Base-by-base conservation (phyloP, 2,113 vertebrate species). In the Tauraco erythrolophus region DNA sequence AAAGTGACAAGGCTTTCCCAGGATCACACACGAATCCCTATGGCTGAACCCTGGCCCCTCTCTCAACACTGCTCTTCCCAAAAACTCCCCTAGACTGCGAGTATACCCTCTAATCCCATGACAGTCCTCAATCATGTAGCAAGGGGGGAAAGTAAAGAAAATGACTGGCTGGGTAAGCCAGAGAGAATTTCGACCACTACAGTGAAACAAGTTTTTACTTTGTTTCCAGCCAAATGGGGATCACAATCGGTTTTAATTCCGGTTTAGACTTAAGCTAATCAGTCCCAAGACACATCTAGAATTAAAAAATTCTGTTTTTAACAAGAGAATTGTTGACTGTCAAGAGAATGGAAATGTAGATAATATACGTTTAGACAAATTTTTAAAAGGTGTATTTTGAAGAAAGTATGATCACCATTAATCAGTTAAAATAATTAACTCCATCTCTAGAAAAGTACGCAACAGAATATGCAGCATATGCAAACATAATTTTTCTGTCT, bases 161-260 rank as follows among this genome's bases (percentile, higher is more conserved):
- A 35, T 33, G 12, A 28, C 37, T 43, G 8, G 31, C 46, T 72
- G 14, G 23, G 5, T 57, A 62, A 68, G 11, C 19, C 9, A 74
- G 19, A 43, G 5, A 56, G 19, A 78, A 51, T 41, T 57, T 66
- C 0, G 1, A 33, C 24, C 53, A 60, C 23, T 46, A 79, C 68
- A 72, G 50, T 66, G 37, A 87, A 95, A 46, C 6, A 28, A 14
- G 14, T 58, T 87, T 72, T 83, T 48, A 80, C 27, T 88, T 93
- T 83, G 33, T 45, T 61, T 89, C 31, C 56, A 61, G 70, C 14
- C 50, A 77, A 81, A 51, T 10, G 8, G 12, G 18, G 57, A 61
- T 19, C 24, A 48, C 18, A 51, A 75, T 14, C 41, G 87, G 78
- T 57, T 84, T 57, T 51, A 57, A 72, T 68, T 68, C 27, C 33